Conservation (phyloP, 2,797 vertebrate species). For the Catamblyrhynchus diadema region DNA sequence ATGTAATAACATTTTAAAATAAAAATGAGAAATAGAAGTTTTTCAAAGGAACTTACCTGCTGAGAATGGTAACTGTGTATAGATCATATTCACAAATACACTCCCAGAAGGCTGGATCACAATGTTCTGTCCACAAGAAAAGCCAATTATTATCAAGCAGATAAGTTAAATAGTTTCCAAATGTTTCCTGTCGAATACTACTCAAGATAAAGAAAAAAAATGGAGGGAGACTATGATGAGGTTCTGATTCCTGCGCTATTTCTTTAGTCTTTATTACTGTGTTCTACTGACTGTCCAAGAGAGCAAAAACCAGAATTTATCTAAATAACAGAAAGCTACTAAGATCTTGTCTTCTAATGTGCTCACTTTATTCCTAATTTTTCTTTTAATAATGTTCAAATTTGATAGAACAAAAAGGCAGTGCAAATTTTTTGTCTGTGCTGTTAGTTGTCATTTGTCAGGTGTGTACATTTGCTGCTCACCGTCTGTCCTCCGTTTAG, state of each 20-base stretch:
- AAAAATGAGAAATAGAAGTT: neutral
- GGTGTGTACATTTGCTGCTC: slow-evolving; percentile 22
- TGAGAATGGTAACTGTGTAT: slow-evolving; percentile 83
- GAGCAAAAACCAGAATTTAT: neutral
- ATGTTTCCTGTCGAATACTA: neutral
- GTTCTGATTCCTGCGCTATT: neutral
- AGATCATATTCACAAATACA: slow-evolving; percentile 84
- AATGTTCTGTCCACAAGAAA: slow-evolving; percentile 72
- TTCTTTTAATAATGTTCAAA: neutral
- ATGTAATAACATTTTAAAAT: neutral
- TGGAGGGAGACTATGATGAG: neutral
- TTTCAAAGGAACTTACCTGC: slow-evolving; percentile 72
- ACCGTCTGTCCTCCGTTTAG: slow-evolving; percentile 67
- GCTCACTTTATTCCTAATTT: neutral
- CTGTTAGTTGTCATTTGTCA: neutral
- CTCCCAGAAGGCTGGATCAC: slow-evolving; percentile 80
- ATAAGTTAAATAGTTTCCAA: neutral
- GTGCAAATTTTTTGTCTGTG: neutral
- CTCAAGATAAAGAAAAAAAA: neutral
- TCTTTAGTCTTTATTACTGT: neutral
- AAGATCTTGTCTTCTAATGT: neutral
- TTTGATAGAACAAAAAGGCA: neutral
- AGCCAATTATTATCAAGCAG: neutral
- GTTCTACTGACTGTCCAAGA: neutral
- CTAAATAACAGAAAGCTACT: neutral